Percentiles rank a stretch among this genome's conserved stretches.
These are phyloP conservation scores for Pseudomyrmex sp. DNA, from an alignment of 1,140 invertebrate species.

Conservation along the genomic window DNA sequence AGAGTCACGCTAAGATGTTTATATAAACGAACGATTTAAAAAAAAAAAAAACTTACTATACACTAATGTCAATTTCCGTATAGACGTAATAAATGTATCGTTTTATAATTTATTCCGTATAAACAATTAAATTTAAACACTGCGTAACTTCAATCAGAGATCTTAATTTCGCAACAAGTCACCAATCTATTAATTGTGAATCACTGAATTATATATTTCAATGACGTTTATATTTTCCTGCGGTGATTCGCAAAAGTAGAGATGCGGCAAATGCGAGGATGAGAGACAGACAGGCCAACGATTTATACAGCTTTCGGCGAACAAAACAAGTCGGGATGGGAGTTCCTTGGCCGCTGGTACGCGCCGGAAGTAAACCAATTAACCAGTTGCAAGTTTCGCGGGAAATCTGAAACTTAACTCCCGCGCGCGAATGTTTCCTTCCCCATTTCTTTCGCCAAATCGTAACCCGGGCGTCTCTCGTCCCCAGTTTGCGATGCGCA, in stretches of 20 bases:
- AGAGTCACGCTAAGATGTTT: background rate
- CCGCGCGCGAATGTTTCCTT: constrained; percentile 19
- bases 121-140: background rate
- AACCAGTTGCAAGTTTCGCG: constrained; percentile 72
- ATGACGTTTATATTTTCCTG: constrained; percentile 16
- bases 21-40: background rate
- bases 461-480: constrained; percentile 51
- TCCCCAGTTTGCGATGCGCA: background rate
- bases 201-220: constrained; percentile 24
- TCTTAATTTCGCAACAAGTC: no score
- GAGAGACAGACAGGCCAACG: constrained; percentile 47
- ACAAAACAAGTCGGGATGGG: constrained; percentile 66
- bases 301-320: constrained; percentile 60
- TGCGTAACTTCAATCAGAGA: no score
- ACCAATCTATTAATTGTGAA: constrained; percentile 3
- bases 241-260: constrained; percentile 1
- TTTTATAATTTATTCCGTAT: constrained; percentile 1
- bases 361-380: constrained; percentile 78
- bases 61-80: background rate
- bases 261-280: background rate
- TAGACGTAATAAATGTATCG: background rate
- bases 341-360: constrained; percentile 76
- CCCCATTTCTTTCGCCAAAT: constrained; percentile 75
- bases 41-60: no score
- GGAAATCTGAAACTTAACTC: constrained; percentile 77